Conservation (phyloP, 2,113 vertebrate species). For the Neopipo cinnamomea region DNA sequence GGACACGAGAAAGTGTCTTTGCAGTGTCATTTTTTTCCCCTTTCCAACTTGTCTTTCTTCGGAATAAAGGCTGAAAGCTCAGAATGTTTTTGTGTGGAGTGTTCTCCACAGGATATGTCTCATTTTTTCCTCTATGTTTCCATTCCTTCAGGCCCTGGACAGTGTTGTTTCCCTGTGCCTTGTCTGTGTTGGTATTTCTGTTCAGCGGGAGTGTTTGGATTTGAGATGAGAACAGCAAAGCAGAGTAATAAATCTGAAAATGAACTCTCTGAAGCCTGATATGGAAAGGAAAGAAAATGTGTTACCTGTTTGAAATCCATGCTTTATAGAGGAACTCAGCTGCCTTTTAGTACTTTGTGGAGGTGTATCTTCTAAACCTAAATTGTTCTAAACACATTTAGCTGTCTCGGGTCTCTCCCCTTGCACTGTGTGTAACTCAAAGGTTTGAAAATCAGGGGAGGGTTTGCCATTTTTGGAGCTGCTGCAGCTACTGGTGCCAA, state of each 20-base stretch:
- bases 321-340: neutral
- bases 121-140: neutral
- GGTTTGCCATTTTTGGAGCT: neutral
- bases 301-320: neutral
- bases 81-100: neutral
- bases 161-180: neutral
- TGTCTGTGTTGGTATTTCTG: neutral
- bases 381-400: neutral
- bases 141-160: neutral
- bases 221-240: neutral
- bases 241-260: neutral
- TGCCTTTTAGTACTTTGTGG: neutral
- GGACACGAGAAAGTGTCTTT: neutral
- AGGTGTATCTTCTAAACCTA: neutral
- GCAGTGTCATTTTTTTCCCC: neutral
- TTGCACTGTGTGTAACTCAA: fast-evolving
- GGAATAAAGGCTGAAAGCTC: neutral
- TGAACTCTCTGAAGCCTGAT: neutral
- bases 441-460: neutral
- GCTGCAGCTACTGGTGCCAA: neutral
- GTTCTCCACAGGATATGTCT: neutral
- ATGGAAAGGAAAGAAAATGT: neutral
- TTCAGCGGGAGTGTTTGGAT: neutral
- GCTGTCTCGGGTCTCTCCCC: neutral
- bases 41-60: neutral